These are phyloP conservation scores for Ephialtes manifestator DNA, from an alignment of 2,888 invertebrate genomes.

Conservation along the genomic window DNA sequence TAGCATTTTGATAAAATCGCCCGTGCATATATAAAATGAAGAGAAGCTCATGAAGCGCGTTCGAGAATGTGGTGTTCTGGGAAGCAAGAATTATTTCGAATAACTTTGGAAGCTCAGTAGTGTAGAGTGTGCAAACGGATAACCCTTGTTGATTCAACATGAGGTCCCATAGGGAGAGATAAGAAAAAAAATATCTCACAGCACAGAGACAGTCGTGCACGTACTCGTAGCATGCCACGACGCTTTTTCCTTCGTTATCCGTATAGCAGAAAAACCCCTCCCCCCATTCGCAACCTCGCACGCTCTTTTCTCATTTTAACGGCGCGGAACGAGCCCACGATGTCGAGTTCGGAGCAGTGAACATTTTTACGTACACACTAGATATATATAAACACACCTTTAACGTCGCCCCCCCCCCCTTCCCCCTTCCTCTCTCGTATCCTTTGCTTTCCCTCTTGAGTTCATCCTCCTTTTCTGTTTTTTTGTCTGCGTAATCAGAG, in stretches of 20 bases:
- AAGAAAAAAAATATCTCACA: slow-evolving; percentile 33
- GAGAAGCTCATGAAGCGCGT: neutral
- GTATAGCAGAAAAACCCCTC: neutral
- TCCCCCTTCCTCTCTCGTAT: neutral
- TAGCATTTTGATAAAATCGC: slow-evolving; percentile 5
- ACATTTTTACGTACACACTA: slow-evolving; percentile 51
- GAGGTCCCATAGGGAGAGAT: slow-evolving; percentile 23
- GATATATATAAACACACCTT: neutral
- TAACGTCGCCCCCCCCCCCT: neutral
- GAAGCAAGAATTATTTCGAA: slow-evolving; percentile 30
- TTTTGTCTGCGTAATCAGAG: slow-evolving; percentile 66
- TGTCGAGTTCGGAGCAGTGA: slow-evolving; percentile 58
- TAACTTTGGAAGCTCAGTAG: neutral
- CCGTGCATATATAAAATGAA: neutral
- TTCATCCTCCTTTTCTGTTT: slow-evolving; percentile 8
- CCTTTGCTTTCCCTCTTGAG: neutral
- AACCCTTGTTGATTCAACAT: slow-evolving; percentile 26
- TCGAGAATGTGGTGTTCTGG: neutral
- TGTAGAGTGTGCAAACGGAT: slow-evolving; percentile 5
- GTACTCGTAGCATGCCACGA: slow-evolving; percentile 24
- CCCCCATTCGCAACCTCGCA: slow-evolving; percentile 44
- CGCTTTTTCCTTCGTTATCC: slow-evolving; percentile 56
- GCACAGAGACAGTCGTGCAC: slow-evolving; percentile 23
- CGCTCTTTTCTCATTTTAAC: slow-evolving; percentile 62
- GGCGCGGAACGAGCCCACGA: slow-evolving; percentile 53